Conservation (phyloP, 2,797 vertebrate species). For the Micromesistius poutassou region DNA sequence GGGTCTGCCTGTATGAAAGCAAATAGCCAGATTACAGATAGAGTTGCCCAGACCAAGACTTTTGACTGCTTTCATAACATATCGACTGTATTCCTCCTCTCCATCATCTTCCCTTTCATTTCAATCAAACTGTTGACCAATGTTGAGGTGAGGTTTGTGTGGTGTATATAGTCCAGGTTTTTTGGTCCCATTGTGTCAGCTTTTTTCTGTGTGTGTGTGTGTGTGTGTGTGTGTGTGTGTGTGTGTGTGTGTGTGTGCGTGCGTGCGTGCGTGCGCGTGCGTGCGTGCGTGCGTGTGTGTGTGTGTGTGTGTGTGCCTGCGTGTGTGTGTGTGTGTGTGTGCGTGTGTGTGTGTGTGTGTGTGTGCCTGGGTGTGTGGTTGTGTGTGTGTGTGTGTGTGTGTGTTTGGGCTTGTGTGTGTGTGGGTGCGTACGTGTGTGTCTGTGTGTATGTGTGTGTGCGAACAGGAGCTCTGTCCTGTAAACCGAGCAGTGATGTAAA, state of each 20-base stretch:
- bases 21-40: neutral
- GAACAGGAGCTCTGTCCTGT: constrained; percentile 36
- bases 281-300: neutral
- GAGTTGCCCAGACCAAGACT: neutral
- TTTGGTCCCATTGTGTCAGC: neutral
- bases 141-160: neutral
- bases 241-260: neutral
- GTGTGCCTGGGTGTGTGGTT: neutral
- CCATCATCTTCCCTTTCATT: neutral
- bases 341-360: neutral
- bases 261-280: constrained; percentile 1
- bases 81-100: neutral
- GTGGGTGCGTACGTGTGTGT: no score
- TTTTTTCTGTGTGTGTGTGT: neutral
- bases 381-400: neutral
- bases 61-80: neutral
- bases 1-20: neutral
- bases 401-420: neutral
- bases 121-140: neutral
- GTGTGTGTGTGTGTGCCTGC: neutral
- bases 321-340: neutral
- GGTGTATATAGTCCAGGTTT: neutral
- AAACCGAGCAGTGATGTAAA: constrained; percentile 59
- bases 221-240: neutral
- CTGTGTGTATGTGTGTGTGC: constrained; percentile 12